Evolutionary conservation across 2,888 invertebrate species (phyloP).

Genomic region (Lasioglossum leucozonium): DNA sequence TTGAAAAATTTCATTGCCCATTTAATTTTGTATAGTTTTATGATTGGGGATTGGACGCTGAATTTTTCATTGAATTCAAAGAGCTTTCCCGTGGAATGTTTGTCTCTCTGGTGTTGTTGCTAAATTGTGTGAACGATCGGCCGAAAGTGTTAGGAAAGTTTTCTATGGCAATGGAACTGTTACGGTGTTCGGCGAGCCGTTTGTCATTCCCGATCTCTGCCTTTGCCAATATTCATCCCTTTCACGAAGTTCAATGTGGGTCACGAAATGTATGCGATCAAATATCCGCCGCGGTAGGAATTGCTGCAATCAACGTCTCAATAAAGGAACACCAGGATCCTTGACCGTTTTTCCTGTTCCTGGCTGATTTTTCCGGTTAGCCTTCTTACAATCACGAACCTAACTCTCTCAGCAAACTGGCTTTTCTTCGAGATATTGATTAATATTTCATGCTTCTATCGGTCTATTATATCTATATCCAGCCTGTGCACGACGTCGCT

Average conservation of each 20-base stretch:
- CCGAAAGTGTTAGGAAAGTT: slow-evolving; percentile 3
- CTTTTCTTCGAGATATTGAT: neutral
- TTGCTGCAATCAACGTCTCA: slow-evolving; percentile 12
- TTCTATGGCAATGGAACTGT: slow-evolving; percentile 17
- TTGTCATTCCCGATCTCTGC: slow-evolving; percentile 47
- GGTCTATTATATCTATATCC: too few species aligned
- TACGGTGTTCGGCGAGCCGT: slow-evolving; percentile 31
- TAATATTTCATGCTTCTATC: neutral
- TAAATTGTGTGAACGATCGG: slow-evolving; percentile 1
- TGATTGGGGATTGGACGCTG: neutral
- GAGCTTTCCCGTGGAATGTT: neutral
- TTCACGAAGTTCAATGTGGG: slow-evolving; percentile 45
- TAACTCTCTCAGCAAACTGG: neutral
- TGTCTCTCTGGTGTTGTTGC: neutral
- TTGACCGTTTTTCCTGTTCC: slow-evolving; percentile 12
- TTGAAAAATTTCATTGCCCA: neutral
- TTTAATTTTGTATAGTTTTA: neutral
- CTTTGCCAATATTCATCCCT: slow-evolving; percentile 50
- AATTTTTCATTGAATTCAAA: neutral
- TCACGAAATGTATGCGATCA: slow-evolving; percentile 56
- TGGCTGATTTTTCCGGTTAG: neutral
- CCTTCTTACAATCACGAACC: neutral
- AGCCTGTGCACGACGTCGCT: neutral
- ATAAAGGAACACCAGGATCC: slow-evolving; percentile 24
- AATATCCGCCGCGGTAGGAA: slow-evolving; percentile 44